phyloP scores from a whole-genome alignment of 2,888 invertebrate species.

The Tetranychus truncatus region DNA sequence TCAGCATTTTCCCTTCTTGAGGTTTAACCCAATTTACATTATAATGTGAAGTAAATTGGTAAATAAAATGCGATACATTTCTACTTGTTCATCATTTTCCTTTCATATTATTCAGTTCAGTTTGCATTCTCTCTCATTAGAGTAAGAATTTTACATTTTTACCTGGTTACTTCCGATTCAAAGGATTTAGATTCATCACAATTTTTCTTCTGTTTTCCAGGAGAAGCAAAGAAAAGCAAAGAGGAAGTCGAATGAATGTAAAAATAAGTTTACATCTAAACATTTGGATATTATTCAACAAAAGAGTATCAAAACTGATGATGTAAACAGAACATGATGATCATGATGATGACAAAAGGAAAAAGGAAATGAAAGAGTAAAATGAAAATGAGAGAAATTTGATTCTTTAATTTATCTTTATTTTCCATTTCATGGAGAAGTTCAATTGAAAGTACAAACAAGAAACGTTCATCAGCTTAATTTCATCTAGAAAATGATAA shows the following conservation, averaged over 20 bases:
- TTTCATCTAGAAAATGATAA: background rate
- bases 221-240: background rate
- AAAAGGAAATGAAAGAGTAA: background rate
- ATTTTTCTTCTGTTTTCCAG: background rate
- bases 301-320: background rate
- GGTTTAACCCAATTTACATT: too few species aligned
- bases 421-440: background rate
- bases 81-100: too few species aligned
- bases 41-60: too few species aligned
- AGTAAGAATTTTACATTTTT: background rate
- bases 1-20: too few species aligned
- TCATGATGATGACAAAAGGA: background rate
- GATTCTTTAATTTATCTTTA: background rate
- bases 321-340: background rate
- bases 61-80: too few species aligned
- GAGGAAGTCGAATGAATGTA: background rate
- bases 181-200: background rate
- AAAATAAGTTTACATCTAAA: background rate
- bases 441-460: too few species aligned
- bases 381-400: background rate
- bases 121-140: background rate
- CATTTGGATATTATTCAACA: too few species aligned
- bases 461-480: too few species aligned
- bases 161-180: background rate
- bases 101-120: background rate